phyloP scores from a whole-genome alignment of 2,797 vertebrate species.

The Morus bassanus region DNA sequence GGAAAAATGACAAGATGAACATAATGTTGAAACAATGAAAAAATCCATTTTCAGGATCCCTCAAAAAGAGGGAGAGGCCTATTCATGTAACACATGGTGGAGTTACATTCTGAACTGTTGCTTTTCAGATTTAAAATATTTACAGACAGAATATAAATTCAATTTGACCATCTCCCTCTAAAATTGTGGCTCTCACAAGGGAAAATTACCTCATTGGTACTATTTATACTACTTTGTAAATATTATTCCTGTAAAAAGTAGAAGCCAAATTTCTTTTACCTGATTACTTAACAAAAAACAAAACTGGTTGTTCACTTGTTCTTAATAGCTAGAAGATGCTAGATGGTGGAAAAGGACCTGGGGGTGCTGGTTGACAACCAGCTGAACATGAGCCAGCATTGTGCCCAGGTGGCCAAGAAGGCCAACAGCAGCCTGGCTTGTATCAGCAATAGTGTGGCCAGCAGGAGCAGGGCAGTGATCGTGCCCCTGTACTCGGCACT shows the following conservation, averaged over 20 bases:
- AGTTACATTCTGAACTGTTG: not conserved
- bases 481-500: no score
- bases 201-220: not conserved
- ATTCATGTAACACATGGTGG: not conserved
- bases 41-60: not conserved
- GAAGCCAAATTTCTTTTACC: not conserved
- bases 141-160: not conserved
- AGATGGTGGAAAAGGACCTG: no score
- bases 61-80: not conserved
- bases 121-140: not conserved
- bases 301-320: not conserved
- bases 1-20: not conserved
- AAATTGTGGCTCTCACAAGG: not conserved
- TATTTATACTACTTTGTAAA: not conserved
- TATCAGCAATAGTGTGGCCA: no score
- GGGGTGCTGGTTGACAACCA: no score
- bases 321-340: not conserved
- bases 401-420: no score
- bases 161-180: not conserved
- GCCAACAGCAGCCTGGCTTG: no score
- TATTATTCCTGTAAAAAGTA: not conserved
- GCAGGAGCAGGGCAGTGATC: no score
- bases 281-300: not conserved
- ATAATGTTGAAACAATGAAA: not conserved
- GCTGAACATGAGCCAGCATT: no score